Evolutionary conservation across 2,113 vertebrate genomes (phyloP).

Genomic region (Trogon melanurus): DNA sequence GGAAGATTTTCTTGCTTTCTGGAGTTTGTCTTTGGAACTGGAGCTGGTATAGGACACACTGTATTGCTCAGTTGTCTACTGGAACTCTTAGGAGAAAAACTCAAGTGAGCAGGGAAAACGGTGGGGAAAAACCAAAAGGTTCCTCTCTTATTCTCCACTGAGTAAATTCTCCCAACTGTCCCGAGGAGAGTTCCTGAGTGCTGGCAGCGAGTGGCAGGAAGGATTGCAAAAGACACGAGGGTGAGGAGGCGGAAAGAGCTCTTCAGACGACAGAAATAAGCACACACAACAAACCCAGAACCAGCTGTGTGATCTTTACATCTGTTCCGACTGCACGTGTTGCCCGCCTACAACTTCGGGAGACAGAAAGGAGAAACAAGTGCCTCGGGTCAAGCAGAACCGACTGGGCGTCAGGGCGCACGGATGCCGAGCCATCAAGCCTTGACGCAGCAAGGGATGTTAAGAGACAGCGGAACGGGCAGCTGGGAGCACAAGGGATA

Average conservation of each 20-base stretch:
- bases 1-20: neutral
- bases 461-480: fast-evolving
- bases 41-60: neutral
- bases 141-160: neutral
- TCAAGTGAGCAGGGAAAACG: neutral
- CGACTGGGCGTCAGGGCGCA: fast-evolving
- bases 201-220: neutral
- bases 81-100: neutral
- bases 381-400: neutral
- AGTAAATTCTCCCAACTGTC: neutral
- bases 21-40: neutral
- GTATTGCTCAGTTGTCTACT: neutral
- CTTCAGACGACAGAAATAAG: neutral
- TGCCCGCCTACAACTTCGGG: neutral
- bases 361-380: neutral
- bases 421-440: neutral
- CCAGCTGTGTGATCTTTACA: neutral
- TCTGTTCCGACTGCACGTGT: neutral
- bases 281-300: neutral
- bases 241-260: neutral
- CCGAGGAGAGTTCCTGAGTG: neutral
- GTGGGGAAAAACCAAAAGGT: neutral
- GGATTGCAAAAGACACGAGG: neutral
- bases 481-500: neutral
- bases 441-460: neutral